Base-by-base conservation (phyloP, 2,888 invertebrate species). In the Fragum sueziense region DNA sequence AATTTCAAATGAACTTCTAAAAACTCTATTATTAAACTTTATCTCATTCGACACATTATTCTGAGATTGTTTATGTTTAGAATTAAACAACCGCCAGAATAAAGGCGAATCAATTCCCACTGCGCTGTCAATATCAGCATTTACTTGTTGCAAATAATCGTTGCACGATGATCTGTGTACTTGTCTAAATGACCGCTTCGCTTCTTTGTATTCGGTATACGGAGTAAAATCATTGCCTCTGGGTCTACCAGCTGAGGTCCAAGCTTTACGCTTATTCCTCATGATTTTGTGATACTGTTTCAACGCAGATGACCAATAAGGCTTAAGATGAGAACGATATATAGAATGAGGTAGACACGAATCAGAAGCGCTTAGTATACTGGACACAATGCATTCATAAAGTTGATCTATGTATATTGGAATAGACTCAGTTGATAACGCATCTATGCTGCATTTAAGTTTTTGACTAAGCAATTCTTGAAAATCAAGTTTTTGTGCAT, bases 71-170 rank as follows among this genome's bases (percentile, higher is more conserved):
- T 25, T 25, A 3, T 17, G 2, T 11, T 51, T 68, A 6, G 51
- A 4, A 68, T 51, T 51, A 27, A 47, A 27, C 25, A 47, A 17
- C 47, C 51, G 9, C 68, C 51, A 68, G 27, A 47, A 47, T 14
- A 51, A 20, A 27, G 20, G 25, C 1, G 9, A 17, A 27, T 52
- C 52, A 2, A 70, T n/a, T 11, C 51, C 70, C 6, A 54, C 52
- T 20, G 51, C 70, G 29, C n/a, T 51, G 27, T 70, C 70, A 51
- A 51, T 70, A 29, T 51, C 52, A 27, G 20, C 33, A 54, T 70
- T 70, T 6, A 52, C 27, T 25, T 47, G n/a, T 7, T n/a, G 37
- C 3, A 52, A 29, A 29, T 70, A 70, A 17, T 70, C 31, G 37
- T n/a, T 20, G 17, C 14, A 3, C 6, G 14, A 14, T 14, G 9